These are phyloP conservation scores for Coboldia fuscipes DNA, from an alignment of 1,140 invertebrate species.

Conservation along the genomic window DNA sequence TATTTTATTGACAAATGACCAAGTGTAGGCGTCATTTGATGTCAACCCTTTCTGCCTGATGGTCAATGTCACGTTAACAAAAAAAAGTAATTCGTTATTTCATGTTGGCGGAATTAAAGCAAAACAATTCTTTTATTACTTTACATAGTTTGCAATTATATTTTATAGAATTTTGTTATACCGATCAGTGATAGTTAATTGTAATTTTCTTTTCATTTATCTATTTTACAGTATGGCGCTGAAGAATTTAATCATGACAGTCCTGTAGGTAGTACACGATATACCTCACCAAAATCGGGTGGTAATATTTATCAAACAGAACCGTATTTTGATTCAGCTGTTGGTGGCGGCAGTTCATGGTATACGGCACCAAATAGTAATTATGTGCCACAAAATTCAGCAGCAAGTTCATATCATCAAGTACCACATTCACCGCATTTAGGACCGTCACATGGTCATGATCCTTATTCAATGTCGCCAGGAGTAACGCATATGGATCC, in stretches of 20 bases:
- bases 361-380: slow-evolving; percentile 13
- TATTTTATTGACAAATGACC: too few species aligned
- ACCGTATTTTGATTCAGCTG: slow-evolving; percentile 18
- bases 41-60: too few species aligned
- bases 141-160: too few species aligned
- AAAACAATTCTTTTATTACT: too few species aligned
- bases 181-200: too few species aligned
- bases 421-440: slow-evolving; percentile 10
- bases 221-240: slow-evolving; percentile 53
- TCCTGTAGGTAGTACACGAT: slow-evolving; percentile 31
- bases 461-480: slow-evolving; percentile 27
- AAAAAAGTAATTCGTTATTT: too few species aligned
- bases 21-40: too few species aligned
- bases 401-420: slow-evolving; percentile 11
- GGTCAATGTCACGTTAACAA: too few species aligned
- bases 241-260: slow-evolving; percentile 54
- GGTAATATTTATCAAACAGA: slow-evolving; percentile 12
- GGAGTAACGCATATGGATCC: slow-evolving; percentile 10
- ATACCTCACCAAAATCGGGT: slow-evolving; percentile 52
- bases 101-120: too few species aligned
- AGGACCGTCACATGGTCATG: slow-evolving; percentile 14
- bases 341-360: slow-evolving; percentile 15
- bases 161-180: too few species aligned
- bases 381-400: slow-evolving; percentile 9
- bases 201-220: too few species aligned